Evolutionary conservation across 92 coral and sea anemone species (phyloP).

Genomic region (Phenganax subtilis): DNA sequence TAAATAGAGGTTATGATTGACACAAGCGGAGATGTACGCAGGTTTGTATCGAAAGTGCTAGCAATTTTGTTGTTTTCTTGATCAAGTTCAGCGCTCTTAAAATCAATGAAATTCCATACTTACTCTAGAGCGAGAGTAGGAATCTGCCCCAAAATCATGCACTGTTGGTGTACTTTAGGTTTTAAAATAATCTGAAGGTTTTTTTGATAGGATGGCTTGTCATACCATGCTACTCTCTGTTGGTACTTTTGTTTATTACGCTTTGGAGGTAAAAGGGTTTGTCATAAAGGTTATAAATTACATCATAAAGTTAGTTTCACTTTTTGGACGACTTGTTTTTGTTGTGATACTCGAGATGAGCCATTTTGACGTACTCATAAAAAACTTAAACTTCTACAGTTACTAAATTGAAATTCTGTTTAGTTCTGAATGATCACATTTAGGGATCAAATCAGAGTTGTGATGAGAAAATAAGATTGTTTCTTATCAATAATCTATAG

Average conservation of each 20-base stretch:
- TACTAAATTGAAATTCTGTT: no score
- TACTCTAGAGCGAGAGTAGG: no score
- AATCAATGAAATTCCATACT: background rate
- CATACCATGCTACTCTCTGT: no score
- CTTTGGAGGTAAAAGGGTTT: background rate
- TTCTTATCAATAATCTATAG: no score
- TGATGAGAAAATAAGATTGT: no score
- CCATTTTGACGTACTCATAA: conserved; percentile 1
- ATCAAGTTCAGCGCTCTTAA: background rate
- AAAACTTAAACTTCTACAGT: background rate
- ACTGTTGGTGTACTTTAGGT: no score
- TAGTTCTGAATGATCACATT: no score
- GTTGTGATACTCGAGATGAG: background rate
- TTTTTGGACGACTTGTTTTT: background rate
- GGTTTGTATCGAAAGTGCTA: background rate
- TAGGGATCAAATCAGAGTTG: no score
- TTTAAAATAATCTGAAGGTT: no score
- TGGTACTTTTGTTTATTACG: no score
- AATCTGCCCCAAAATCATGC: no score
- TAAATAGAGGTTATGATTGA: background rate
- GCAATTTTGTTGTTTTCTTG: background rate
- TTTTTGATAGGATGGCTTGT: no score
- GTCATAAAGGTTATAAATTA: background rate
- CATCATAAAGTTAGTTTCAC: background rate
- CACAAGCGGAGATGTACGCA: background rate